These are phyloP conservation scores for Phaenicophaeus curvirostris DNA, from an alignment of 2,797 vertebrate genomes.

Conservation along the genomic window DNA sequence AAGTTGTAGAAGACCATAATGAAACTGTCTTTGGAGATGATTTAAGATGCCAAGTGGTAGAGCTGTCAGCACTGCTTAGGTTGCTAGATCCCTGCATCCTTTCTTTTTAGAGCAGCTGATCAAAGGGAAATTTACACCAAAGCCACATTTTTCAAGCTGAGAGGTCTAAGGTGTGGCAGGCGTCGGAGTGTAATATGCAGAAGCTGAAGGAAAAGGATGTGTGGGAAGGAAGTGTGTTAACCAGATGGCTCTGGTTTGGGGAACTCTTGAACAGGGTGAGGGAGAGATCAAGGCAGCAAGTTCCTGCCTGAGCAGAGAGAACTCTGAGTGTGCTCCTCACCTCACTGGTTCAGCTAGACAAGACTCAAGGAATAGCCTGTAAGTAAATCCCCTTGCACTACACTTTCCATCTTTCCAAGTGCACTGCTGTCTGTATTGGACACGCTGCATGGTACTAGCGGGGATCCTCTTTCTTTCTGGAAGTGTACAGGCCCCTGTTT, in stretches of 20 bases:
- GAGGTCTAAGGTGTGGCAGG: conserved; percentile 31
- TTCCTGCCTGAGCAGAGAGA: conserved; percentile 16
- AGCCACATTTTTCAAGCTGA: not conserved
- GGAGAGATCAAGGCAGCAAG: conserved; percentile 32
- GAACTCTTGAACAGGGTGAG: conserved; percentile 33
- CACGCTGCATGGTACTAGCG: not conserved
- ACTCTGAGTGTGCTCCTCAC: not conserved
- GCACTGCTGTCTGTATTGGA: not conserved
- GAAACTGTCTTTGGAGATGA: conserved; percentile 5
- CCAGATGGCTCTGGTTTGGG: conserved; percentile 52
- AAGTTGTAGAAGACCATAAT: conserved; percentile 8
- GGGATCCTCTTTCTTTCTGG: not conserved
- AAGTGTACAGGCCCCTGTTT: not conserved
- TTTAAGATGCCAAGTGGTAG: not conserved
- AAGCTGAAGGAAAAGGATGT: conserved; percentile 39
- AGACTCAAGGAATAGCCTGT: not conserved
- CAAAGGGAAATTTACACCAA: not conserved
- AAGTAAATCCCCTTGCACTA: not conserved
- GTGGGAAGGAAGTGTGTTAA: conserved; percentile 51
- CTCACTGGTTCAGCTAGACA: not conserved
- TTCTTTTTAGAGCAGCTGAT: not conserved
- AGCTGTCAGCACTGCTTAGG: not conserved
- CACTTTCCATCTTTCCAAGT: not conserved
- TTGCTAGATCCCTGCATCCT: not conserved
- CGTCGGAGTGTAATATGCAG: conserved; percentile 43